Evolutionary conservation across 2,888 invertebrate genomes (phyloP).

Genomic region (Clunio marinus): DNA sequence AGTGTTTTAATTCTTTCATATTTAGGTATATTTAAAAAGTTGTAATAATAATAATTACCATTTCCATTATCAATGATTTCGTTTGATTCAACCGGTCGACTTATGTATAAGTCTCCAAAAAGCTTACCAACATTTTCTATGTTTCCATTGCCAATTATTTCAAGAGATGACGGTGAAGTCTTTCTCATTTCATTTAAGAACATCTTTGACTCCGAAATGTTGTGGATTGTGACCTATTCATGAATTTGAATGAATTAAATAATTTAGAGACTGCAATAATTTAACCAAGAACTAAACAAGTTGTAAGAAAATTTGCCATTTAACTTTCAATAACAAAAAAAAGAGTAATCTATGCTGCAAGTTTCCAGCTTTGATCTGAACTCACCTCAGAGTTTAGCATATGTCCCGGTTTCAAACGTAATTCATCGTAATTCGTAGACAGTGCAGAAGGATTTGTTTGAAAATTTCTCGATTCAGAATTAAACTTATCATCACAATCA

Average conservation of each 20-base stretch:
- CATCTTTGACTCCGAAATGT: constrained; percentile 51
- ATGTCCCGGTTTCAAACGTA: constrained; percentile 51
- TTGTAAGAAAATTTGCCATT: no score
- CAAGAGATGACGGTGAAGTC: constrained; percentile 47
- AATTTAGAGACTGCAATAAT: not conserved
- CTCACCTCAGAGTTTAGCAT: constrained; percentile 51
- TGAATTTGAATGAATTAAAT: not conserved
- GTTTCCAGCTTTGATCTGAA: no score
- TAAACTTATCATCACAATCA: not conserved
- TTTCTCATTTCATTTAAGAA: constrained; percentile 45
- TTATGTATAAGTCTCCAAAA: constrained; percentile 10
- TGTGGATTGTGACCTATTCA: constrained; percentile 50
- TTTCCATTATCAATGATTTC: constrained; percentile 23
- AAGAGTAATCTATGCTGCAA: no score
- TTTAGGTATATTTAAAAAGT: not conserved
- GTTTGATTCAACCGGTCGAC: constrained; percentile 12
- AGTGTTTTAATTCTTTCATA: not conserved
- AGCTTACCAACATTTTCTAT: not conserved
- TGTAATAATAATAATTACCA: constrained; percentile 4
- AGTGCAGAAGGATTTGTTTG: not conserved
- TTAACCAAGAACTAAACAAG: no score
- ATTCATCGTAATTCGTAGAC: constrained; percentile 49
- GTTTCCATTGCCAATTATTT: constrained; percentile 45
- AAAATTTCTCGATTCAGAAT: not conserved
- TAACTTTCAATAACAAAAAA: no score